Percentiles rank a stretch among this genome's conserved stretches.
These are phyloP conservation scores for Brassicogethes aeneus DNA, from an alignment of 2,888 invertebrate genomes.

Conservation along the genomic window DNA sequence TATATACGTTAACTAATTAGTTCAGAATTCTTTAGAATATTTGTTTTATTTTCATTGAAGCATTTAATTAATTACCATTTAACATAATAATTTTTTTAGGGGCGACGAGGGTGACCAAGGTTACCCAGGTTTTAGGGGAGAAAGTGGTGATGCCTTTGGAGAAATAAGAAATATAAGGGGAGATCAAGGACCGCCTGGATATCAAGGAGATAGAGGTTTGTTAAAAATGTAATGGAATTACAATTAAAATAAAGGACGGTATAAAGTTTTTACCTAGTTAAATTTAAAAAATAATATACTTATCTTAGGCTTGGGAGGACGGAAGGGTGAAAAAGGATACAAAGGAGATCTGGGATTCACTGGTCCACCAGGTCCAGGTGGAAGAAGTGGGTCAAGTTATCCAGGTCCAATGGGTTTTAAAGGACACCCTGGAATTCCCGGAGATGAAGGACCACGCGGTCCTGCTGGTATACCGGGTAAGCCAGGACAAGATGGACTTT, in stretches of 20 bases:
- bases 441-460: slow-evolving; percentile 58
- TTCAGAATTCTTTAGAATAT: too few species aligned
- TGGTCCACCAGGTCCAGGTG: slow-evolving; percentile 46
- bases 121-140: slow-evolving; percentile 36
- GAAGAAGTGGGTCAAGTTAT: slow-evolving; percentile 31
- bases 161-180: slow-evolving; percentile 11
- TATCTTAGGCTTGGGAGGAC: not conserved
- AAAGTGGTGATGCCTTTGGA: slow-evolving; percentile 26
- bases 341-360: slow-evolving; percentile 47
- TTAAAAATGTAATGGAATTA: slow-evolving; percentile 4
- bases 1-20: too few species aligned
- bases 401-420: slow-evolving; percentile 53
- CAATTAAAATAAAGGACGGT: not conserved
- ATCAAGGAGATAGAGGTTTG: slow-evolving; percentile 34
- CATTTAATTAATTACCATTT: too few species aligned
- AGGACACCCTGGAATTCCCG: slow-evolving; percentile 58
- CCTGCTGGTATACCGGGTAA: slow-evolving; percentile 31
- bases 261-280: not conserved
- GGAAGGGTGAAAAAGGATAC: slow-evolving; percentile 39
- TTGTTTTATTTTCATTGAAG: too few species aligned
- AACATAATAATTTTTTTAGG: slow-evolving; percentile 10
- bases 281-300: not conserved
- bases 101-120: slow-evolving; percentile 36
- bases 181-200: slow-evolving; percentile 13
- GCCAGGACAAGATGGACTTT: slow-evolving; percentile 26